Evolutionary conservation across 2,797 vertebrate species (phyloP).

Genomic region (Phataginus tricuspis): DNA sequence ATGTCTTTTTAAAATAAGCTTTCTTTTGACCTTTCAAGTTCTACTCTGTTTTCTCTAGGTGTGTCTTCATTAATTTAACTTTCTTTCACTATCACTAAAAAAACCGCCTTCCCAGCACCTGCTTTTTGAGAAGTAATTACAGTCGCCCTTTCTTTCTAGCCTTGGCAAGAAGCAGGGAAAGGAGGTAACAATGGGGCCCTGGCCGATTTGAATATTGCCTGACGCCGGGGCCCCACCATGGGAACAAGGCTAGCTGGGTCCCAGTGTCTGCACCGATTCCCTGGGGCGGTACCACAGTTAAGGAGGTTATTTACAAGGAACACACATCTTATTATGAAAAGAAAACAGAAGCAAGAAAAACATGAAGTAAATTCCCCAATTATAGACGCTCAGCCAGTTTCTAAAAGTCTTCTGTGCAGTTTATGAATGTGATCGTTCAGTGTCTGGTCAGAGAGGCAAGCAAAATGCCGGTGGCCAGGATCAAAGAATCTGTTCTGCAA

Average conservation of each 20-base stretch:
- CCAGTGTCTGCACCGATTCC: not conserved
- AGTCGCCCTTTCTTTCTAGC: not conserved
- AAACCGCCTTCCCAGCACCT: not conserved
- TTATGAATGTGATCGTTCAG: conserved; percentile 53
- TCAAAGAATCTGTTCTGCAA: conserved; percentile 32
- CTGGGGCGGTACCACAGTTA: not conserved
- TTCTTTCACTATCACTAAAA: not conserved
- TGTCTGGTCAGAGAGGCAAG: conserved; percentile 7
- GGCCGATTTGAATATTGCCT: not conserved
- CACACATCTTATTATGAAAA: conserved; percentile 39
- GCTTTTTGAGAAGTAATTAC: conserved; percentile 14
- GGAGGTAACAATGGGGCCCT: not conserved
- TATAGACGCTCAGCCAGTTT: conserved; percentile 5
- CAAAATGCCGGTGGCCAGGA: not conserved
- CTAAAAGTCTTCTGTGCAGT: conserved; percentile 55
- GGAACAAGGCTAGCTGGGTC: not conserved
- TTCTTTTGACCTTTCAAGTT: conserved; percentile 10
- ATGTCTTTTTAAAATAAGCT: conserved; percentile 17
- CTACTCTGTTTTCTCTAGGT: not conserved
- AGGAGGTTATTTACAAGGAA: conserved; percentile 47
- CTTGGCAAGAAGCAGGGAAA: not conserved
- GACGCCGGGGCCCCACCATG: not conserved
- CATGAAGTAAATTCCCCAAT: conserved; percentile 64
- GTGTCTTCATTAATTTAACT: conserved; percentile 41
- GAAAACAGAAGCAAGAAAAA: conserved; percentile 58